phyloP scores from a whole-genome alignment of 2,888 invertebrate genomes.

The Cataglyphis rosenhaueri region DNA sequence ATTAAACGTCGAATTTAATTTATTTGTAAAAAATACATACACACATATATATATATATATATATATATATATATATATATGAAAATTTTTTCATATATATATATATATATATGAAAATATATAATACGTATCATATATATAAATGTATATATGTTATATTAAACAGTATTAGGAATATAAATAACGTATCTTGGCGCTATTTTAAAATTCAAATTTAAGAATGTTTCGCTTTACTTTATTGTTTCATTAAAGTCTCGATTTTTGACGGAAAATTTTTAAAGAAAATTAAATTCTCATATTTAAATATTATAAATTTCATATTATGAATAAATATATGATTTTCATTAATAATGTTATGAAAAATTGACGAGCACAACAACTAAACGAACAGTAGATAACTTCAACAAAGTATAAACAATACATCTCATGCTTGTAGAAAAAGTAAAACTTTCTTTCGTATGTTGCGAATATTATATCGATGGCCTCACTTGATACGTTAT shows the following conservation, averaged over 20 bases:
- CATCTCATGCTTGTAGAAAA: neutral
- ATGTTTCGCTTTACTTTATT: neutral
- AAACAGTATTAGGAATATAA: neutral
- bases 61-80: neutral
- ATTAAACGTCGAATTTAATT: neutral
- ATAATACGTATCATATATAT: neutral
- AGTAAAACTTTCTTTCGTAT: neutral
- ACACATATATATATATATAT: neutral
- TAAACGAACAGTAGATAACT: neutral
- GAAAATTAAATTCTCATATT: neutral
- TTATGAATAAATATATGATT: neutral
- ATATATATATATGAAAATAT: neutral
- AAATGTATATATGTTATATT: neutral
- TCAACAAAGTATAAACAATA: neutral
- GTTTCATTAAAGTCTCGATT: neutral
- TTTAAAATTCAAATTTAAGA: neutral
- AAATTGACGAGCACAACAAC: neutral
- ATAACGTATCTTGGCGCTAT: neutral
- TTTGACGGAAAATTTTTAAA: neutral
- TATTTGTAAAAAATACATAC: neutral
- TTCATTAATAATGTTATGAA: neutral
- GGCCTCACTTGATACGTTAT: neutral
- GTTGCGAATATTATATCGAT: neutral
- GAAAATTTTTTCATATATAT: too few species aligned
- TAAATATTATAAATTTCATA: neutral